Percentiles rank a stretch among this genome's conserved stretches.
Evolutionary conservation across 2,888 invertebrate genomes (phyloP).

Genomic region (Drosophila villosipedis): DNA sequence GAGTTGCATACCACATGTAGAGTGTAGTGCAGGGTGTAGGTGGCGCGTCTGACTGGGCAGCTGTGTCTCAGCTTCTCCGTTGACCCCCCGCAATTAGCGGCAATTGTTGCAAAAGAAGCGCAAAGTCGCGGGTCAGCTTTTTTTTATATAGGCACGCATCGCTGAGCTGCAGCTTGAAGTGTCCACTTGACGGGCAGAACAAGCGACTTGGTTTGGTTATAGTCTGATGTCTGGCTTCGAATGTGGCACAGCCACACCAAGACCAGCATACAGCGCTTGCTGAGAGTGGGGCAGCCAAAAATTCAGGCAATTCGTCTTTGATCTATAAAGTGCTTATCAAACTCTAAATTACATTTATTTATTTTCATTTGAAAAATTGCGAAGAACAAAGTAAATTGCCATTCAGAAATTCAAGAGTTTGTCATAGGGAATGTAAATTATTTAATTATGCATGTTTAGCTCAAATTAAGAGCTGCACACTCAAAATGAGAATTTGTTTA

Average conservation of each 20-base stretch:
- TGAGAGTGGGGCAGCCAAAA: neutral
- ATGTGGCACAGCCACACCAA: neutral
- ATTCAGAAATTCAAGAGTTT: neutral
- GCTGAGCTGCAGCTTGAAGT: neutral
- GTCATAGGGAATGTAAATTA: neutral
- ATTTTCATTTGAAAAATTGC: neutral
- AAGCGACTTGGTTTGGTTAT: neutral
- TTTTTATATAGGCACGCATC: constrained; percentile 13
- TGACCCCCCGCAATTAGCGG: constrained; percentile 65
- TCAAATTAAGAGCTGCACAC: neutral
- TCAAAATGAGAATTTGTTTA: neutral
- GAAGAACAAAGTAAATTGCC: neutral
- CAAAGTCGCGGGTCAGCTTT: constrained; percentile 13
- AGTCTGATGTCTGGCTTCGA: neutral
- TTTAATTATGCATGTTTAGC: neutral
- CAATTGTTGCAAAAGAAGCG: constrained; percentile 66
- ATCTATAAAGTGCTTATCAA: neutral
- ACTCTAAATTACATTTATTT: neutral
- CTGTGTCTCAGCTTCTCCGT: neutral
- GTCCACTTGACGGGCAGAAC: constrained; percentile 1
- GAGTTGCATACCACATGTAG: constrained; percentile 14
- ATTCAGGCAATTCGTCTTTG: neutral
- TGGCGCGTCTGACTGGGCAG: constrained; percentile 19
- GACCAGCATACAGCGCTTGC: neutral
- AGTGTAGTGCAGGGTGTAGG: neutral